These are phyloP conservation scores for Hecatera dysodea DNA, from an alignment of 2,888 invertebrate species.

Conservation along the genomic window DNA sequence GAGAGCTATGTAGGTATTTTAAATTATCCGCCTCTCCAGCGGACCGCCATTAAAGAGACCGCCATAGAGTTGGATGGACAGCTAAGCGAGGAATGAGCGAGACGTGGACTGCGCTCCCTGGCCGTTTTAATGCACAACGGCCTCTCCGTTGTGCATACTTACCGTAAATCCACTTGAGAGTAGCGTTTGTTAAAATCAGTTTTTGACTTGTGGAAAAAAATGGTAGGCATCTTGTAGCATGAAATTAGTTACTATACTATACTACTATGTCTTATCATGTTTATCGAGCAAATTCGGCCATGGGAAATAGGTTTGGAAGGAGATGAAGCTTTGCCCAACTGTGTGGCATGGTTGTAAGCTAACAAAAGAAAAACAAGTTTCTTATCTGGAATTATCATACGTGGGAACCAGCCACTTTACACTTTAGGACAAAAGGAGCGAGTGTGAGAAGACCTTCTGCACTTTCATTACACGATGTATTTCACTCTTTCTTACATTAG, in stretches of 20 bases:
- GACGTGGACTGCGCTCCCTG: slow-evolving; percentile 25
- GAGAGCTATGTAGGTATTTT: slow-evolving; percentile 67
- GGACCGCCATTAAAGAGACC: slow-evolving; percentile 70
- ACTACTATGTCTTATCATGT: too few relatives aligned
- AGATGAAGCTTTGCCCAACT: too few relatives aligned
- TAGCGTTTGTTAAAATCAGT: neutral
- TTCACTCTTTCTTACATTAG: slow-evolving; percentile 27
- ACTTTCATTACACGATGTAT: neutral
- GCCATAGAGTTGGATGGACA: slow-evolving; percentile 55
- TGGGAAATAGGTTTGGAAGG: too few relatives aligned
- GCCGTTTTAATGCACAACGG: neutral
- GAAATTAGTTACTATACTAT: too few relatives aligned
- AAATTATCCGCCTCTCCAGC: slow-evolving; percentile 66
- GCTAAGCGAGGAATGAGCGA: slow-evolving; percentile 54
- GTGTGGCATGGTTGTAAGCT: too few relatives aligned
- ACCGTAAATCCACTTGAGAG: slow-evolving; percentile 21
- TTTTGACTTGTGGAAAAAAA: neutral
- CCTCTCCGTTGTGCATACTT: neutral
- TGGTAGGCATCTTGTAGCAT: too few relatives aligned
- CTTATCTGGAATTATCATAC: neutral
- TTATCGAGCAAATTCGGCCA: too few relatives aligned
- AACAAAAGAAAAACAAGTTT: too few relatives aligned
- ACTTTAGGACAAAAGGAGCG: neutral
- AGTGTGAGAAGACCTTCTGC: neutral
- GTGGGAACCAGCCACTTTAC: neutral